Conservation (phyloP, 2,797 vertebrate genomes). For the Siniperca scherzeri region DNA sequence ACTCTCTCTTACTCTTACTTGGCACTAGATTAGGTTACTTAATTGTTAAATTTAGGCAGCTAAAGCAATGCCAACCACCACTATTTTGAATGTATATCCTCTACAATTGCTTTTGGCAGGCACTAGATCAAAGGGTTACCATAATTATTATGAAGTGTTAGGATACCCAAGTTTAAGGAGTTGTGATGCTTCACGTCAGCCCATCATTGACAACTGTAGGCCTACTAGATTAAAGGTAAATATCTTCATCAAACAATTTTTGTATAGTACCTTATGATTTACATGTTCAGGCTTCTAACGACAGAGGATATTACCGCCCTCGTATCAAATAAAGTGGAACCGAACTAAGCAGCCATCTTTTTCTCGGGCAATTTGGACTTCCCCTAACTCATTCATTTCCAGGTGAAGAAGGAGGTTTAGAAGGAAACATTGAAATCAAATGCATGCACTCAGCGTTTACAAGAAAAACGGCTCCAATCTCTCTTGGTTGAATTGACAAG, state of each 20-base stretch:
- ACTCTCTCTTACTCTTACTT: background rate
- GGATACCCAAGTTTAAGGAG: background rate
- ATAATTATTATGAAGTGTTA: background rate
- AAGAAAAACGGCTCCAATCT: accelerated
- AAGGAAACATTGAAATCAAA: too few species aligned
- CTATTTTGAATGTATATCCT: too few species aligned
- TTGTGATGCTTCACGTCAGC: background rate
- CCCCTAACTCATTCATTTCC: background rate
- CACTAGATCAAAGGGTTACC: background rate
- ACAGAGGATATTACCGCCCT: background rate
- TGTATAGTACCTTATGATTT: background rate
- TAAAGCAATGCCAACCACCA: too few species aligned
- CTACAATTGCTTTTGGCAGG: too few species aligned
- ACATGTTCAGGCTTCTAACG: background rate
- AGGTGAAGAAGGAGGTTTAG: background rate
- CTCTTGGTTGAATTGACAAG: background rate
- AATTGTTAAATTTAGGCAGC: background rate
- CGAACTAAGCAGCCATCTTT: background rate
- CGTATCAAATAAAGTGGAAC: background rate
- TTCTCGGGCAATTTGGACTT: background rate
- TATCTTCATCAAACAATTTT: background rate
- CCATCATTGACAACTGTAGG: background rate
- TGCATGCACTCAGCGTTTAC: background rate
- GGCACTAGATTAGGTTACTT: too few species aligned
- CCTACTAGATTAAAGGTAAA: background rate